These are phyloP conservation scores for Poeciliopsis presidionis DNA, from an alignment of 2,797 vertebrate species.

Conservation along the genomic window DNA sequence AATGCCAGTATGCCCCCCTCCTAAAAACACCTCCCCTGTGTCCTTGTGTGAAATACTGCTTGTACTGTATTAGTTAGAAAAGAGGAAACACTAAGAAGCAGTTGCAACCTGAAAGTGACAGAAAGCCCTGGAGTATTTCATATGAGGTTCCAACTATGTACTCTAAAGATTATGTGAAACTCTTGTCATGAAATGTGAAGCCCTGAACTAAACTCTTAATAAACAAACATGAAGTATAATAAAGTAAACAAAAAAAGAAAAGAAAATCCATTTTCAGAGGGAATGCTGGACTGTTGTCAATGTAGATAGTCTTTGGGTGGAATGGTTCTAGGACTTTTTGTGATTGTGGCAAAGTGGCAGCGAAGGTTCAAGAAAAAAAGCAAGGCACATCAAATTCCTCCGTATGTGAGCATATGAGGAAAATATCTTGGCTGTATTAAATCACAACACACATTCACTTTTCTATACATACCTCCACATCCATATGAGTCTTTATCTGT, in stretches of 20 bases:
- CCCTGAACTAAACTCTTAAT: background rate
- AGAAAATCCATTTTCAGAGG: background rate
- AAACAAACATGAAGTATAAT: background rate
- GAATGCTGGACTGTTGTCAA: background rate
- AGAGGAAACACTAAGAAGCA: constrained; percentile 33
- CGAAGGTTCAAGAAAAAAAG: background rate
- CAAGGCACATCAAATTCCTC: background rate
- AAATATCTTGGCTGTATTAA: no score
- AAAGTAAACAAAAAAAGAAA: background rate
- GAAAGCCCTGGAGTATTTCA: constrained; percentile 17
- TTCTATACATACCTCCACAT: background rate
- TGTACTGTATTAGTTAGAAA: constrained; percentile 31
- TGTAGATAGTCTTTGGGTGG: background rate
- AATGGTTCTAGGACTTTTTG: background rate
- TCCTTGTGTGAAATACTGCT: background rate
- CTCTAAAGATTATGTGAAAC: constrained; percentile 58
- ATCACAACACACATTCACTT: background rate
- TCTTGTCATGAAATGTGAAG: constrained; percentile 25
- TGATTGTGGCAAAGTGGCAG: background rate
- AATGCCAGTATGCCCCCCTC: constrained; percentile 37
- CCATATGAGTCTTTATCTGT: background rate
- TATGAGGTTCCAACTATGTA: constrained; percentile 48
- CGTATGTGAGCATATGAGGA: background rate
- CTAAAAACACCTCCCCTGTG: background rate
- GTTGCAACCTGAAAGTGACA: constrained; percentile 20